A percentile compares a stretch with the other conserved stretches of the same genome.
phyloP scores from a whole-genome alignment of 2,888 invertebrate species.

The Pseudococcus jackbeardsleyi region DNA sequence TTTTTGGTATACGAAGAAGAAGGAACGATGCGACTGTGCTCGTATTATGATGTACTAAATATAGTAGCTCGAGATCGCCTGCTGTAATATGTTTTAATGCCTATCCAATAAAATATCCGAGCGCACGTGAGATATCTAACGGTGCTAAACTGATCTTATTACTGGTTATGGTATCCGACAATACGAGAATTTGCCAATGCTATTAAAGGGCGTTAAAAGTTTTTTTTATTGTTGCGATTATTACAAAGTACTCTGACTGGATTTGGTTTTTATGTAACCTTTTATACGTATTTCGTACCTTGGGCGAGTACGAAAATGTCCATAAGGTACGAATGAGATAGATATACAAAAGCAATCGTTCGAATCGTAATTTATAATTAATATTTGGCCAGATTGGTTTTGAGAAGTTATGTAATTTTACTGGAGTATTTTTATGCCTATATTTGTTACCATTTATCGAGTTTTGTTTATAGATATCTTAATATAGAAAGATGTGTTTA shows the following conservation, averaged over 20 bases:
- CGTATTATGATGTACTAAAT: not conserved
- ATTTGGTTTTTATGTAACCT: not conserved
- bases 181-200: not conserved
- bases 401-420: not conserved
- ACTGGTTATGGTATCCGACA: slow-evolving; percentile 15
- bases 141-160: slow-evolving; percentile 6
- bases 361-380: not conserved
- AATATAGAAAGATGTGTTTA: not conserved
- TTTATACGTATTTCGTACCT: not conserved
- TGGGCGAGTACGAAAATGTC: not conserved
- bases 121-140: not conserved
- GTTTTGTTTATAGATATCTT: not conserved
- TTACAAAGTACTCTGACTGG: not conserved
- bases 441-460: not conserved
- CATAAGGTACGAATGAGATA: not conserved
- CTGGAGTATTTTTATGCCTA: not conserved
- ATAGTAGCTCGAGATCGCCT: not conserved
- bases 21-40: not conserved
- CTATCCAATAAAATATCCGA: slow-evolving; percentile 1
- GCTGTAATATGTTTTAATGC: not conserved
- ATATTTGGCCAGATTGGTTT: not conserved
- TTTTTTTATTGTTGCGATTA: not conserved
- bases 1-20: slow-evolving; percentile 17
- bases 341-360: too few species aligned
- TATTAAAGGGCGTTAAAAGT: slow-evolving; percentile 43